Percentiles rank a stretch among this genome's conserved stretches.
Conservation (phyloP, 2,113 vertebrate genomes). For the Micromys minutus region DNA sequence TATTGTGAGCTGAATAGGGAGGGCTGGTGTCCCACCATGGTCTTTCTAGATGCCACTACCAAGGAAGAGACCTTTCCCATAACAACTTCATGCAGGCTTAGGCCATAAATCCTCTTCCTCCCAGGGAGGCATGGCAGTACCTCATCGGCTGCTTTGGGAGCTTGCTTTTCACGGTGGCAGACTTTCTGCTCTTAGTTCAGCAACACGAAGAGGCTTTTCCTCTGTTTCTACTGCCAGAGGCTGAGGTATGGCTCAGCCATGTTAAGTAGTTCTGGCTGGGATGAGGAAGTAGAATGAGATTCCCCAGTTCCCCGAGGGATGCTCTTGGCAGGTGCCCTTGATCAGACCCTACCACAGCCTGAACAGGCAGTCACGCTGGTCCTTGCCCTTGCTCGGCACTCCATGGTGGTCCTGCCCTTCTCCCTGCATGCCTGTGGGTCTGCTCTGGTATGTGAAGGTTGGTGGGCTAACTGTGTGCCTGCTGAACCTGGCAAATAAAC, state of each 20-base stretch:
- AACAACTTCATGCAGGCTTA: background rate
- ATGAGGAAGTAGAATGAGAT: conserved; percentile 57
- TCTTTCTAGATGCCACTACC: conserved; percentile 24
- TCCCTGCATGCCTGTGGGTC: conserved; percentile 81
- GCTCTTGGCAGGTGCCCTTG: conserved; percentile 66
- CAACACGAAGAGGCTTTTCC: conserved; percentile 53
- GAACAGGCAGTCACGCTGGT: conserved; percentile 72
- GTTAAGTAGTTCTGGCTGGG: conserved; percentile 61
- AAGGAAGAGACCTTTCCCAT: background rate
- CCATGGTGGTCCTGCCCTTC: conserved; percentile 69
- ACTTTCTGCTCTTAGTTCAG: conserved; percentile 54
- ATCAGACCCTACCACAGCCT: conserved; percentile 71
- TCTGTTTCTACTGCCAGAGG: conserved; percentile 44
- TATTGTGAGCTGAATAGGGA: conserved; percentile 27
- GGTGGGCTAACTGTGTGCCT: conserved; percentile 74
- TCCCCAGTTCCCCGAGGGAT: conserved; percentile 56
- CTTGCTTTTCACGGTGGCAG: conserved; percentile 27
- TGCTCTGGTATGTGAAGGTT: conserved; percentile 80
- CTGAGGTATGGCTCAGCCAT: conserved; percentile 53
- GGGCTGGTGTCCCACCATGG: background rate
- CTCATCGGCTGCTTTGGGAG: conserved; percentile 43
- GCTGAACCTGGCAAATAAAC: conserved; percentile 82
- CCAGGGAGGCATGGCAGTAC: conserved; percentile 16
- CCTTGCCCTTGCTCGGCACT: conserved; percentile 69
- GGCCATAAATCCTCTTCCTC: background rate